Base-by-base conservation (phyloP, 2,113 vertebrate species). In the Anhinga rufa region DNA sequence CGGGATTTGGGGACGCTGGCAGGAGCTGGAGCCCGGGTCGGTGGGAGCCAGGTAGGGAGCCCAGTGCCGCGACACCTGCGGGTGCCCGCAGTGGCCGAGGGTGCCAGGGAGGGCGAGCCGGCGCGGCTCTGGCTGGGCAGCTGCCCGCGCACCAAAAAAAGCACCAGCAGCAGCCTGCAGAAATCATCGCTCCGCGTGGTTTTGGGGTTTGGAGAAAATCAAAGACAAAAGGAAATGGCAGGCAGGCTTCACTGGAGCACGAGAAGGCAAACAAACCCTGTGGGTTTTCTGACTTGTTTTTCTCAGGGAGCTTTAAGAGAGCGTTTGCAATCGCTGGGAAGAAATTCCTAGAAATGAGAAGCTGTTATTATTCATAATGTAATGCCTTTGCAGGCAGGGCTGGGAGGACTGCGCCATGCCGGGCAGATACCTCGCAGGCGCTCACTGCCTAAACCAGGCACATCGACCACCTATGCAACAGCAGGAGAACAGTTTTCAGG, bases 201-300 rank as follows among this genome's bases (percentile, higher is more conserved):
- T 93, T 94, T 96, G 95, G 93, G 95, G 93, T 86, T 95, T 96
- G 92, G 79, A 94, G 82, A 52, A 75, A 93, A 92, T 29, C 90
- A 93, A 86, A 90, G 95, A 96, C 95, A 96, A 96, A 96, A 96
- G 92, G 93, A 86, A 96, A 62, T 1, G 40, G 32, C 85, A 61
- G 72, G 82, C 82, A 52, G 68, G 90, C 82, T 88, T 17, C 0
- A 4, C 78, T 83, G 92, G 90, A 91, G 10, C 68, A 13, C 3
- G 14, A 77, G 85, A 66, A 90, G 94, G 82, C 93, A 95, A 96
- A 93, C 92, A 93, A 96, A 90, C 64, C 79, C 86, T 83, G 93
- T 16, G 95, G 94, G 62, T 93, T 94, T 66, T 14, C 92, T 19
- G 46, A 22, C 54, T 87, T 95, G 93, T 94, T 94, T 94, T 95